A percentile compares a stretch with the other conserved stretches of the same genome.
These are phyloP conservation scores for Danio tinwini DNA, from an alignment of 2,797 vertebrate genomes.

Conservation along the genomic window DNA sequence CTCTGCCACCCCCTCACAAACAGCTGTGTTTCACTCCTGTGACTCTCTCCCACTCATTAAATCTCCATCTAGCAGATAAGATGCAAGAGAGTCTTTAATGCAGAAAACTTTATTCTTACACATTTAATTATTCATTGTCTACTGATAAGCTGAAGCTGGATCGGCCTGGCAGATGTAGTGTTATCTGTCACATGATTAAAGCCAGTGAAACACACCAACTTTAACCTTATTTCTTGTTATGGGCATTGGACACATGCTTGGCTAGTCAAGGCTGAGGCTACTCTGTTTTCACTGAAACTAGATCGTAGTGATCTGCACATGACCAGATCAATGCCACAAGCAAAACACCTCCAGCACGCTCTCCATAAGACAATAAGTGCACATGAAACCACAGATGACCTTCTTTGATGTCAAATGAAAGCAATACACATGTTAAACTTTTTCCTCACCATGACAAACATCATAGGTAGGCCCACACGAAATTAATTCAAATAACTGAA, in stretches of 20 bases:
- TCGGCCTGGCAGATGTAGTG: neutral
- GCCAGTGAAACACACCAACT: neutral
- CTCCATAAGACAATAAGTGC: neutral
- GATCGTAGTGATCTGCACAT: constrained; percentile 16
- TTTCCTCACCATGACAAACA: neutral
- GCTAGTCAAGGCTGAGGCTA: neutral
- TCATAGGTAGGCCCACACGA: neutral
- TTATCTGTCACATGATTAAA: constrained; percentile 1
- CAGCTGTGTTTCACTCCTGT: constrained; percentile 20
- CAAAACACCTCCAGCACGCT: neutral
- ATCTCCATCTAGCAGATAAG: constrained; percentile 1
- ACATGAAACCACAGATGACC: neutral
- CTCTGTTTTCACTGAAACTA: constrained; percentile 37
- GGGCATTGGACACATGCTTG: neutral
- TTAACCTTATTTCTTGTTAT: constrained; percentile 14
- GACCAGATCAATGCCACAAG: neutral
- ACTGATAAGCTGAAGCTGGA: neutral
- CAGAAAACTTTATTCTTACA: neutral
- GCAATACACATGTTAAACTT: neutral
- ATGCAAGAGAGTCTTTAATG: neutral
- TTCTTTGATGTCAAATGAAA: neutral
- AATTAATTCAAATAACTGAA: no score
- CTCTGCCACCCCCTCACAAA: constrained; percentile 31
- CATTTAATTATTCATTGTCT: neutral
- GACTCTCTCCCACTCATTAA: constrained; percentile 6